Percentiles rank a stretch among this genome's conserved stretches.
Evolutionary conservation across 1,140 invertebrate species (phyloP).

Genomic region (Andrena cerasifolii): DNA sequence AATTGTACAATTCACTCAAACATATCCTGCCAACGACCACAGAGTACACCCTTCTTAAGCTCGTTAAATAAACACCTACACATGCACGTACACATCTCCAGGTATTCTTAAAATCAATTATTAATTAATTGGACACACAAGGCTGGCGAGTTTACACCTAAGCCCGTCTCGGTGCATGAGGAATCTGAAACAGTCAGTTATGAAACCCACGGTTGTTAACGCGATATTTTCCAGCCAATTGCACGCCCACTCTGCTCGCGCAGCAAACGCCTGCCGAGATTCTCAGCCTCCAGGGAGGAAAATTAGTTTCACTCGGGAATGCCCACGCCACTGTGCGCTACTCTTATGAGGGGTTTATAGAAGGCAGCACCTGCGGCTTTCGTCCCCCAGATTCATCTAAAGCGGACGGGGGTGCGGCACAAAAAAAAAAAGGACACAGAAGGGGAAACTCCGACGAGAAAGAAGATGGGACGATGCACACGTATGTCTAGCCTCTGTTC

Average conservation of each 20-base stretch:
- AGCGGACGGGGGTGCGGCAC: slow-evolving; percentile 32
- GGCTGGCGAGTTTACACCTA: too few relatives aligned
- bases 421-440: slow-evolving; percentile 24
- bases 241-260: not conserved
- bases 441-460: slow-evolving; percentile 50
- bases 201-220: too few relatives aligned
- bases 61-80: too few relatives aligned
- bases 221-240: too few relatives aligned
- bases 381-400: slow-evolving; percentile 63
- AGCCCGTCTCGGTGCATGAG: too few relatives aligned
- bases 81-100: too few relatives aligned
- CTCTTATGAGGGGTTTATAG: slow-evolving; percentile 60
- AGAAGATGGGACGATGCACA: slow-evolving; percentile 40
- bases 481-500: slow-evolving; percentile 23
- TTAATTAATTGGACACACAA: too few relatives aligned
- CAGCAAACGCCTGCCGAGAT: not conserved
- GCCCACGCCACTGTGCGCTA: slow-evolving; percentile 45
- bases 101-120: too few relatives aligned
- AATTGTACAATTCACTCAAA: too few relatives aligned
- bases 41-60: too few relatives aligned
- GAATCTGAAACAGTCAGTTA: too few relatives aligned
- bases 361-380: slow-evolving; percentile 74
- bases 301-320: not conserved
- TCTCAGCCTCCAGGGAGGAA: not conserved
- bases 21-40: too few relatives aligned